Percentiles rank a stretch among this genome's conserved stretches.
phyloP scores from a whole-genome alignment of 2,888 invertebrate species.

The Lampropteryx suffumata region DNA sequence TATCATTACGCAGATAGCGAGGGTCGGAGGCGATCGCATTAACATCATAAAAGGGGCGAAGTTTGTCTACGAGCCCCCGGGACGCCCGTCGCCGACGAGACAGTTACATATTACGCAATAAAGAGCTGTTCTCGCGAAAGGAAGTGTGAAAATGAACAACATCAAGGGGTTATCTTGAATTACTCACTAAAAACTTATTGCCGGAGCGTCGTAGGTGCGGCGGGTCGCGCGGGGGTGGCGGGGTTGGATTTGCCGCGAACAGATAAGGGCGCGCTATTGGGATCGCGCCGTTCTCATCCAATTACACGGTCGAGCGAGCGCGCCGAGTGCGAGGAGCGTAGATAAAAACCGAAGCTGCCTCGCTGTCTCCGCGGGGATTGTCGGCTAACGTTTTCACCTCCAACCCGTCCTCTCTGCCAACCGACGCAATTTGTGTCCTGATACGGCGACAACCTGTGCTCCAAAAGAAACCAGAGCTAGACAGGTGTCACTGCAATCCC shows the following conservation, averaged over 20 bases:
- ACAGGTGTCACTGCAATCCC: slow-evolving; percentile 18
- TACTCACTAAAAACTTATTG: slow-evolving; percentile 83
- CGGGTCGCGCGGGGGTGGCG: slow-evolving; percentile 49
- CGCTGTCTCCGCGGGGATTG: slow-evolving; percentile 79
- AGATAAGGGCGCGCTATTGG: slow-evolving; percentile 82
- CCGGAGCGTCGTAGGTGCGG: slow-evolving; percentile 52
- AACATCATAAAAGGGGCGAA: slow-evolving; percentile 80
- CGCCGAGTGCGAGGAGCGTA: slow-evolving; percentile 70
- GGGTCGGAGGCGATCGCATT: slow-evolving; percentile 79
- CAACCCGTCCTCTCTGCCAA: slow-evolving; percentile 58
- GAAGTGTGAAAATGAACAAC: slow-evolving; percentile 84
- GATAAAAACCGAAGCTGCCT: slow-evolving; percentile 76
- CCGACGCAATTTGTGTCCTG: slow-evolving; percentile 49
- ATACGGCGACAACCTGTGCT: slow-evolving; percentile 41
- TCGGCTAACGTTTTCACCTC: slow-evolving; percentile 77
- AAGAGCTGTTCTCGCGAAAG: slow-evolving; percentile 83
- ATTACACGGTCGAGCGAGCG: slow-evolving; percentile 82
- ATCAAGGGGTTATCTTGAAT: slow-evolving; percentile 83
- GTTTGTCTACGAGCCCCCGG: slow-evolving; percentile 72
- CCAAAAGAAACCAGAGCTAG: slow-evolving; percentile 10
- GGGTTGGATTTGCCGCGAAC: slow-evolving; percentile 78
- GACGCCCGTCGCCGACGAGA: slow-evolving; percentile 76
- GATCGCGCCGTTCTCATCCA: slow-evolving; percentile 83
- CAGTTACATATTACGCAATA: slow-evolving; percentile 83
- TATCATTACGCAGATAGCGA: slow-evolving; percentile 78